phyloP scores from a whole-genome alignment of 1,140 invertebrate species.

The Orchesella cincta region DNA sequence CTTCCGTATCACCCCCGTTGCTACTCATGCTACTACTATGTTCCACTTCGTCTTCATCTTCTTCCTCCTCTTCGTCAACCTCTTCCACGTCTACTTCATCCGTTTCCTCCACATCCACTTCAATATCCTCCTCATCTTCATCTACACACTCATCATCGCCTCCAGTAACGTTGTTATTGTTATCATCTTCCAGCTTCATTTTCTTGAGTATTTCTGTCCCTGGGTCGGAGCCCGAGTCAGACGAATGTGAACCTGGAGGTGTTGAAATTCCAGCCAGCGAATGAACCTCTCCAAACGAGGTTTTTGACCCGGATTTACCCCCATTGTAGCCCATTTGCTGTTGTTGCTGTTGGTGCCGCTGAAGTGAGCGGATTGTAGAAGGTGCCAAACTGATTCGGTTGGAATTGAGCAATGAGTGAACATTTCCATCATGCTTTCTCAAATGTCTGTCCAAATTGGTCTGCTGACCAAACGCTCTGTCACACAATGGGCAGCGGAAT shows the following conservation, averaged over 20 bases:
- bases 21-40: constrained; percentile 12
- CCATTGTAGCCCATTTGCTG: constrained; percentile 28
- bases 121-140: constrained; percentile 52
- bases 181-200: constrained; percentile 49
- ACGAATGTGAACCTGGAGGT: constrained; percentile 40
- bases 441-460: constrained; percentile 96
- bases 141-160: too few species aligned
- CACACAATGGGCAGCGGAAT: constrained; percentile 54
- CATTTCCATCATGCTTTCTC: constrained; percentile 96
- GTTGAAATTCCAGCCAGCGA: constrained; percentile 45
- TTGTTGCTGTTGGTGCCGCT: constrained; percentile 53
- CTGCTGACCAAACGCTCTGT: constrained; percentile 95
- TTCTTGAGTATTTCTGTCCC: constrained; percentile 46
- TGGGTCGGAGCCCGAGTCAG: constrained; percentile 37
- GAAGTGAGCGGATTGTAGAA: constrained; percentile 56
- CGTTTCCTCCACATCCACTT: constrained; percentile 45
- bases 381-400: constrained; percentile 53
- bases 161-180: constrained; percentile 51
- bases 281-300: constrained; percentile 10
- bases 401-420: constrained; percentile 71
- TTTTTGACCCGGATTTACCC: constrained; percentile 7
- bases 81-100: constrained; percentile 35
- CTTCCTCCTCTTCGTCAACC: constrained; percentile 35
- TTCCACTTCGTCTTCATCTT: constrained; percentile 40
- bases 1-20: background rate